Percentiles rank a stretch among this genome's conserved stretches.
These are phyloP conservation scores for Premnoplex brunnescens DNA, from an alignment of 2,797 vertebrate species.

Conservation along the genomic window DNA sequence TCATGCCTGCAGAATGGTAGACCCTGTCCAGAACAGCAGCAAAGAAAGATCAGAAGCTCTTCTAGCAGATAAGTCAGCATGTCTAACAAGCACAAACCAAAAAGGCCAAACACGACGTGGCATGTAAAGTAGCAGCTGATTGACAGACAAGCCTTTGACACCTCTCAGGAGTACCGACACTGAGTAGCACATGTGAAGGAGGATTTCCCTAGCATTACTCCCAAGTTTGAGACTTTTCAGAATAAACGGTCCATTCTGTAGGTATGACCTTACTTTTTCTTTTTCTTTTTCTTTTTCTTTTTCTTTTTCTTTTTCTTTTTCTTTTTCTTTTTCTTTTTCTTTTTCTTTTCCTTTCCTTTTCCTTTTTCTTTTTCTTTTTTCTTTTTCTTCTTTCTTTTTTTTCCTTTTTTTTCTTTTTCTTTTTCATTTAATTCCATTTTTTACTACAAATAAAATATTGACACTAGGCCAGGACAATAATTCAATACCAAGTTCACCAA, in stretches of 20 bases:
- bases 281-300: background rate
- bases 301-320: background rate
- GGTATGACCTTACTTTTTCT: background rate
- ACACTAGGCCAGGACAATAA: background rate
- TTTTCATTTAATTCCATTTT: background rate
- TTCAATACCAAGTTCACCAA: background rate
- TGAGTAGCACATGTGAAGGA: background rate
- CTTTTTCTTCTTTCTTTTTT: background rate
- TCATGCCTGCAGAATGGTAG: background rate
- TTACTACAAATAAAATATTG: background rate
- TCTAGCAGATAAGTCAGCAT: background rate
- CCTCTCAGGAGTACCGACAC: background rate
- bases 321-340: background rate
- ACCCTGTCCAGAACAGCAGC: background rate
- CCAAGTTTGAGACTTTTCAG: background rate
- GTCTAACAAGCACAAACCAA: background rate
- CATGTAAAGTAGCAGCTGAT: background rate
- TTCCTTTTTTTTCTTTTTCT: background rate
- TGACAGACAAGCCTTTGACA: background rate
- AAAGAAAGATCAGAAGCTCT: background rate
- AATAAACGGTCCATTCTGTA: background rate
- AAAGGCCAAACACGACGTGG: background rate
- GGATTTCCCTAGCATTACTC: background rate
- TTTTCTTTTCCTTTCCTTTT: no score
- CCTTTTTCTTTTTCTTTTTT: background rate